A percentile compares a stretch with the other conserved stretches of the same genome.
These are phyloP conservation scores for Xiphophorus couchianus DNA, from an alignment of 2,113 vertebrate species.

Conservation along the genomic window DNA sequence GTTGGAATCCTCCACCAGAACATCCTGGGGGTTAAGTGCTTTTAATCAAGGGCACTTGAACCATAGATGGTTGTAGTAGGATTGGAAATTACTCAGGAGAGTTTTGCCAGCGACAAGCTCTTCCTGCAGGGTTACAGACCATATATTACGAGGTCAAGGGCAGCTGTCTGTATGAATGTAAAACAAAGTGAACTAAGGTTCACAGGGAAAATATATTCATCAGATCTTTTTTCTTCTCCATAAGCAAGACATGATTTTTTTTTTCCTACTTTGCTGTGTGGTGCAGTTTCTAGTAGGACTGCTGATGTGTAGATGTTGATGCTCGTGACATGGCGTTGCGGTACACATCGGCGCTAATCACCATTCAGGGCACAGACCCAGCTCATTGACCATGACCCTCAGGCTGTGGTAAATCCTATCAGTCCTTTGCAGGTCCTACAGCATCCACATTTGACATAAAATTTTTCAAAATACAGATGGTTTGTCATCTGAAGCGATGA, in stretches of 20 bases:
- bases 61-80: constrained; percentile 5
- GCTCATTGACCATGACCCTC: constrained; percentile 61
- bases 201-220: neutral
- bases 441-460: constrained; percentile 21
- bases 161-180: constrained; percentile 20
- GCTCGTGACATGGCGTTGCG: constrained; percentile 18
- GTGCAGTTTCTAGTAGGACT: constrained; percentile 22
- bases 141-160: constrained; percentile 45
- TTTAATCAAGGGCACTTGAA: constrained; percentile 53
- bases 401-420: constrained; percentile 65
- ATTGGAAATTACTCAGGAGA: constrained; percentile 20
- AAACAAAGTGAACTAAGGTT: constrained; percentile 16
- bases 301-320: constrained; percentile 30
- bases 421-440: constrained; percentile 50
- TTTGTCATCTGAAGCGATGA: constrained; percentile 49
- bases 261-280: constrained; percentile 8
- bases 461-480: constrained; percentile 19
- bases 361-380: constrained; percentile 58
- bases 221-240: constrained; percentile 17
- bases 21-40: constrained; percentile 39
- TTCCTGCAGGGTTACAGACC: neutral
- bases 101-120: constrained; percentile 13
- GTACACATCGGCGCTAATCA: constrained; percentile 60
- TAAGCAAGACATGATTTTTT: constrained; percentile 1
- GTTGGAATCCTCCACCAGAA: constrained; percentile 32